phyloP scores from a whole-genome alignment of 2,797 vertebrate species.

The Diplodus sargus region DNA sequence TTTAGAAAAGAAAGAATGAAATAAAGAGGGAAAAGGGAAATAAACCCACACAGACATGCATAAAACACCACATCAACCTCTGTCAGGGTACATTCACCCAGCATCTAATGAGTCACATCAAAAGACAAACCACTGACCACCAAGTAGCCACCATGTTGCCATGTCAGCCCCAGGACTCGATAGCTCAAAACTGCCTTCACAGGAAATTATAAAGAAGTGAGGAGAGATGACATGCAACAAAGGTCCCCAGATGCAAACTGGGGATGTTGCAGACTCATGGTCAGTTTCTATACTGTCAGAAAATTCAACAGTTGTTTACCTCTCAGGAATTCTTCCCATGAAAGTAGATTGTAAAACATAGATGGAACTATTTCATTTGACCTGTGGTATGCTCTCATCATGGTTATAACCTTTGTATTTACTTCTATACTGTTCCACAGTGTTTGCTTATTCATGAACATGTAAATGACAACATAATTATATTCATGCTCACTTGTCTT shows the following conservation, averaged over 20 bases:
- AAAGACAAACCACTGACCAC: background rate
- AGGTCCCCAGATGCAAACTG: background rate
- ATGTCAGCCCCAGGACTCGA: background rate
- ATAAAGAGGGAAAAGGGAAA: no score
- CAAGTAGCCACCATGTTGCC: background rate
- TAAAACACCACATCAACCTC: background rate
- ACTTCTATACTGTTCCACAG: background rate
- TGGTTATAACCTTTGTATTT: background rate
- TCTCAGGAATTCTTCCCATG: background rate
- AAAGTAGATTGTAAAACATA: no score
- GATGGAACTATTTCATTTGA: no score
- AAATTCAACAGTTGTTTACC: no score
- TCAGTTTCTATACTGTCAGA: no score
- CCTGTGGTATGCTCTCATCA: no score
- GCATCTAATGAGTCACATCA: background rate
- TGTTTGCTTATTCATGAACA: background rate
- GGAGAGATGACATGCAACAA: background rate
- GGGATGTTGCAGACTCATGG: background rate
- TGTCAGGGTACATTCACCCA: background rate
- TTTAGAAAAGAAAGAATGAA: background rate
- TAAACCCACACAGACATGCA: background rate
- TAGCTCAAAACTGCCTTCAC: no score
- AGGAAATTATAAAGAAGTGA: background rate
- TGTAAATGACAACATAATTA: no score
- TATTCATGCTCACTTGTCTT: background rate